Evolutionary conservation across 2,797 vertebrate genomes (phyloP).

Genomic region (Cheracebus regulus): DNA sequence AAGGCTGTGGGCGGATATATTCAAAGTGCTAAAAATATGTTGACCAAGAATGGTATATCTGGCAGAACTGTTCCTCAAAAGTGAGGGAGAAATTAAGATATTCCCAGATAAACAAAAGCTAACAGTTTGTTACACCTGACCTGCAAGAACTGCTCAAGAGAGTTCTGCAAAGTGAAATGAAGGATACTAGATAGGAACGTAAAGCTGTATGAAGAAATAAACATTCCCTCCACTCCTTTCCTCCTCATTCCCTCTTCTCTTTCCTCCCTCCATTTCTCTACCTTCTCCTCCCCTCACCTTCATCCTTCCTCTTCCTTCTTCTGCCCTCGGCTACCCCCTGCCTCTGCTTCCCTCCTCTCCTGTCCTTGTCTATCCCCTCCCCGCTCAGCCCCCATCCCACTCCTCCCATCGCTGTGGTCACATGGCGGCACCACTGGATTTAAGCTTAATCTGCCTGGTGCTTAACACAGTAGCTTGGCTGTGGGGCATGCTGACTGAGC

Average conservation of each 20-base stretch:
- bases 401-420: constrained; percentile 55
- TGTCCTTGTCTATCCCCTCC: background rate
- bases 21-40: background rate
- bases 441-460: constrained; percentile 68
- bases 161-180: background rate
- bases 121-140: background rate
- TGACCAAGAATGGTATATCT: background rate
- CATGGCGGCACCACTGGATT: constrained; percentile 60
- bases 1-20: background rate
- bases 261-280: background rate
- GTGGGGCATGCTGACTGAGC: background rate
- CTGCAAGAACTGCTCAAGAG: background rate
- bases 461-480: background rate
- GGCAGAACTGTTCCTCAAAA: background rate
- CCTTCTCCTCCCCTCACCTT: background rate
- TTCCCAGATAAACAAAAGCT: background rate
- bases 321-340: background rate
- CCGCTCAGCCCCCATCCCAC: background rate
- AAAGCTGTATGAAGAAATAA: background rate
- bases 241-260: background rate
- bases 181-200: background rate
- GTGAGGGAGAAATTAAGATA: background rate
- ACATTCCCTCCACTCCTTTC: background rate
- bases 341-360: fast-evolving
- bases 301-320: background rate